A percentile compares a stretch with the other conserved stretches of the same genome.
phyloP scores from a whole-genome alignment of 2,113 vertebrate species.

The Nycticryphes semicollaris region DNA sequence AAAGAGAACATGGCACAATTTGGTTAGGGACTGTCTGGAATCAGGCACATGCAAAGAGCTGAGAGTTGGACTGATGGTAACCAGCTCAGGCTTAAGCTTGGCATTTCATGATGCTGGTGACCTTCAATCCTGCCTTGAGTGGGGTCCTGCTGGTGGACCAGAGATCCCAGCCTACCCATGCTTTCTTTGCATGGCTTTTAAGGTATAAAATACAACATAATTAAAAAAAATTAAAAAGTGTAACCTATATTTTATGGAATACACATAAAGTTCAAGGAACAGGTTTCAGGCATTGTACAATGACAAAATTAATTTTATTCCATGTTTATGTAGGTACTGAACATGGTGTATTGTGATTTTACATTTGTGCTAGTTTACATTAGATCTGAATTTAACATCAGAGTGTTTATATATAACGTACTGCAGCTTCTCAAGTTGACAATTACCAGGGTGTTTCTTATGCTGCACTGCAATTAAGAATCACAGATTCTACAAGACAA shows the following conservation, averaged over 20 bases:
- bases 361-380: not conserved
- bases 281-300: not conserved
- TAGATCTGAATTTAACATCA: not conserved
- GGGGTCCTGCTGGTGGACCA: not conserved
- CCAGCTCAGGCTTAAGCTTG: not conserved
- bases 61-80: not conserved
- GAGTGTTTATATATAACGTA: not conserved
- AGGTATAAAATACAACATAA: not conserved
- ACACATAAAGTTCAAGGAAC: not conserved
- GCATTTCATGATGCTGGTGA: not conserved
- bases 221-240: not conserved
- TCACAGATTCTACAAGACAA: not conserved
- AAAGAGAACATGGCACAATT: not conserved
- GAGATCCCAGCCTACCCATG: not conserved
- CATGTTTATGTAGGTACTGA: fast-evolving
- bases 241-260: not conserved
- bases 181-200: not conserved
- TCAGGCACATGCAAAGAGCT: not conserved
- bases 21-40: not conserved
- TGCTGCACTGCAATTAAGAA: not conserved
- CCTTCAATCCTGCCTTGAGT: not conserved
- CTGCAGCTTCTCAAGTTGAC: not conserved
- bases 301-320: not conserved
- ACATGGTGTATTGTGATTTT: not conserved
- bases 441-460: not conserved